phyloP scores from a whole-genome alignment of 2,888 invertebrate genomes.

The Acleris emargana region DNA sequence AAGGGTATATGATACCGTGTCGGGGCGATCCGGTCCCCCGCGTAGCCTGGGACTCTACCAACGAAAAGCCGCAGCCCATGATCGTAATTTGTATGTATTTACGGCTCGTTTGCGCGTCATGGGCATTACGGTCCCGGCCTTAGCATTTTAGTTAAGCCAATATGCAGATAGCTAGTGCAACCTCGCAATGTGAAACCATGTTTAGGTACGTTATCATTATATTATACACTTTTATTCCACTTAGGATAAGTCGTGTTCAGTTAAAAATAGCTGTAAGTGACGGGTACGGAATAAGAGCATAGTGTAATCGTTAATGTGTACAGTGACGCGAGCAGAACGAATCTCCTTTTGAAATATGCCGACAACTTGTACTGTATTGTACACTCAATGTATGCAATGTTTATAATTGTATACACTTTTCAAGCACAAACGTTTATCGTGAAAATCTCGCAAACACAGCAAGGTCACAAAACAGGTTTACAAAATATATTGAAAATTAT shows the following conservation, averaged over 20 bases:
- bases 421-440: slow-evolving; percentile 37
- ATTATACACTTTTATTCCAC: slow-evolving; percentile 73
- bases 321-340: slow-evolving; percentile 51
- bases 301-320: slow-evolving; percentile 43
- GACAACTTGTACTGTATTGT: slow-evolving; percentile 17
- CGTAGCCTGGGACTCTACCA: not conserved
- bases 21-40: not conserved
- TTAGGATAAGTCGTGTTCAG: slow-evolving; percentile 73
- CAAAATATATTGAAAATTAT: slow-evolving; percentile 37
- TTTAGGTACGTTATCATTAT: slow-evolving; percentile 57
- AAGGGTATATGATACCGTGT: slow-evolving; percentile 12
- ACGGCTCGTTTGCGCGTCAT: not conserved
- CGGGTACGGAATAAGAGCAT: slow-evolving; percentile 62
- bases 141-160: slow-evolving; percentile 52
- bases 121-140: not conserved
- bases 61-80: too few relatives aligned
- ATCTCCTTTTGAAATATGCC: slow-evolving; percentile 71
- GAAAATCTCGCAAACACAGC: slow-evolving; percentile 39
- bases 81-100: too few relatives aligned
- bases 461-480: slow-evolving; percentile 66
- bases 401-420: slow-evolving; percentile 39
- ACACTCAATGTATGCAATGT: slow-evolving; percentile 42
- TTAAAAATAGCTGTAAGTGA: slow-evolving; percentile 66
- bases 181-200: slow-evolving; percentile 75
- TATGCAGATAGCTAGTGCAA: slow-evolving; percentile 69